Base-by-base conservation (phyloP, 1,140 invertebrate genomes). In the Sinella curviseta region DNA sequence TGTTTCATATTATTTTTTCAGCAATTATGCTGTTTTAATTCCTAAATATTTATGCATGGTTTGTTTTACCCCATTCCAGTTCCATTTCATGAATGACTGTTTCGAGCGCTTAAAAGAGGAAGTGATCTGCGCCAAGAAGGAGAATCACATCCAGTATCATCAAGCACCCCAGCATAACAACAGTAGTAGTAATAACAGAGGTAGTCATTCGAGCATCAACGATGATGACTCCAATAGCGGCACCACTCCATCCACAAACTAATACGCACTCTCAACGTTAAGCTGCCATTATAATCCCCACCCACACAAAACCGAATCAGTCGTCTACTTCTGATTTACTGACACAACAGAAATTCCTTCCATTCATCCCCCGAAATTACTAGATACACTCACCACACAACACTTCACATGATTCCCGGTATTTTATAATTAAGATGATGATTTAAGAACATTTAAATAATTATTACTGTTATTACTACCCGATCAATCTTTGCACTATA, bases 101-200 rank as follows among this genome's bases (percentile, higher is more conserved):
- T 96, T 98, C 88, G 94, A 97, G 87, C 90, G 94, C 89, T 94
- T 98, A 90, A 92, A 94, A 84, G 94, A 97, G 86, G 96, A 98
- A 85, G 85, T 87, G 80, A 86, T 86, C 76, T 88, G 86, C 31
- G 65, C 8, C 26, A 70, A 70, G 65, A 70, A 70, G 31, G 65
- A 70, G 8, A 70, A 70, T 33, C 65, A 70, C 31, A 4, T 31
- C n/a, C 65, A 70, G 4, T 17, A 60, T 33, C 26, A 17, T 30
- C 39, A 48, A 12, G 8, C 20, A 8, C 39, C 39, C 39, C 39
- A 48, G 39, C 65, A 70, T 30, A 17, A 8, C 8, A 30, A 70
- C n/a, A 70, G 31, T 33, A 70, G 30, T 33, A 70, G 31, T 31
- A 70, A 3, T 3, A 24, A 30, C 8, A 70, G 30, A 70, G 31